Conservation (phyloP, 2,888 invertebrate genomes). For the Mactromeris polynyma region DNA sequence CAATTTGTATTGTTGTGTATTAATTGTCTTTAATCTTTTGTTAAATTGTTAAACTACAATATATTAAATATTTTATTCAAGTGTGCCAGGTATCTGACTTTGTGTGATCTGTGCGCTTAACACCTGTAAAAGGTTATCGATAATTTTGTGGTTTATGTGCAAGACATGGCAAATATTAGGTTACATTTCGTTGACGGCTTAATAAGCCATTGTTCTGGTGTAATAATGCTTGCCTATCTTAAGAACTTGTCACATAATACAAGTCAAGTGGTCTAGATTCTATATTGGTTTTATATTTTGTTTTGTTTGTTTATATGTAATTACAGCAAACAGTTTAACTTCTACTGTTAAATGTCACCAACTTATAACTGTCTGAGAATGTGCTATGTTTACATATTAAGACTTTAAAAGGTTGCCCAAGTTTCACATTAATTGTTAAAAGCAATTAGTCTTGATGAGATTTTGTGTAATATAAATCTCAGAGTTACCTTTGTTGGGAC, state of each 20-base stretch:
- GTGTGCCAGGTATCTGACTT: background rate
- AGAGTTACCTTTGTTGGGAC: too few species aligned
- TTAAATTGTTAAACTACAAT: background rate
- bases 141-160: background rate
- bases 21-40: background rate
- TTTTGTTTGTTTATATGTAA: slow-evolving; percentile 7
- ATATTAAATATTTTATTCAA: background rate
- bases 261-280: slow-evolving; percentile 9
- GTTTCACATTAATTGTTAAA: too few species aligned
- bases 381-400: background rate
- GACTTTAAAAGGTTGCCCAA: background rate
- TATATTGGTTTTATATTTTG: background rate
- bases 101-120: background rate
- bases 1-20: background rate
- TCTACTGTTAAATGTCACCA: background rate
- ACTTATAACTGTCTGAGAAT: background rate
- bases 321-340: background rate
- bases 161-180: slow-evolving; percentile 10
- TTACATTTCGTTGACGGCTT: background rate
- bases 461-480: too few species aligned
- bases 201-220: background rate
- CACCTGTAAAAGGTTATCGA: slow-evolving; percentile 2
- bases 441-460: too few species aligned
- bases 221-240: background rate
- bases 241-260: background rate